Percentiles rank a stretch among this genome's conserved stretches.
phyloP scores from a whole-genome alignment of 2,113 vertebrate species.

The Carassius gibelio region DNA sequence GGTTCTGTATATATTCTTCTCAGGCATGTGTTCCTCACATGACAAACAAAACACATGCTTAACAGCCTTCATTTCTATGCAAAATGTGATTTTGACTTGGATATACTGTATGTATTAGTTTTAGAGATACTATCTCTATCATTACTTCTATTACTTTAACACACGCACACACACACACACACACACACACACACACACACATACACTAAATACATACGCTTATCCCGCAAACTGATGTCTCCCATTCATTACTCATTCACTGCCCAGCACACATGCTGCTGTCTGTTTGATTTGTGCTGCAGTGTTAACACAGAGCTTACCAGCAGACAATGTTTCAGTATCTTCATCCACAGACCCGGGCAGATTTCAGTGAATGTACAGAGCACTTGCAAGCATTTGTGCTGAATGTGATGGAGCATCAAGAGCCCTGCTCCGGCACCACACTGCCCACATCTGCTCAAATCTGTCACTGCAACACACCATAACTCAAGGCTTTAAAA shows the following conservation, averaged over 20 bases:
- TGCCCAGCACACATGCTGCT: not conserved
- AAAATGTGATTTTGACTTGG: not conserved
- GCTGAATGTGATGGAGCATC: not conserved
- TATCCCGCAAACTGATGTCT: not conserved
- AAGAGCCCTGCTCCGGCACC: conserved; percentile 14
- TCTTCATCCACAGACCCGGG: not conserved
- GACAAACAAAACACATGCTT: not conserved
- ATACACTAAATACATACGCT: not conserved
- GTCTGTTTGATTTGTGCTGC: not conserved
- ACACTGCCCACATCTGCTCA: conserved; percentile 50
- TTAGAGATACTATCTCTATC: not conserved
- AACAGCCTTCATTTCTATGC: not conserved
- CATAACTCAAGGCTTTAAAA: not conserved
- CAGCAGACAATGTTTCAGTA: not conserved
- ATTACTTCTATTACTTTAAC: not conserved
- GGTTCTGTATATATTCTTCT: not conserved
- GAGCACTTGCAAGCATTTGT: not conserved
- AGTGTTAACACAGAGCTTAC: not conserved
- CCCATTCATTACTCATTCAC: not conserved
- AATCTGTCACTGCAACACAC: not conserved
- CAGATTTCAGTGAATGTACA: not conserved
- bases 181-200: not conserved
- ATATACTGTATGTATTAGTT: not conserved
- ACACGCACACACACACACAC: not conserved
- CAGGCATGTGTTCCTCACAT: not conserved